These are phyloP conservation scores for Palloptera scutellata DNA, from an alignment of 2,888 invertebrate species.

Conservation along the genomic window DNA sequence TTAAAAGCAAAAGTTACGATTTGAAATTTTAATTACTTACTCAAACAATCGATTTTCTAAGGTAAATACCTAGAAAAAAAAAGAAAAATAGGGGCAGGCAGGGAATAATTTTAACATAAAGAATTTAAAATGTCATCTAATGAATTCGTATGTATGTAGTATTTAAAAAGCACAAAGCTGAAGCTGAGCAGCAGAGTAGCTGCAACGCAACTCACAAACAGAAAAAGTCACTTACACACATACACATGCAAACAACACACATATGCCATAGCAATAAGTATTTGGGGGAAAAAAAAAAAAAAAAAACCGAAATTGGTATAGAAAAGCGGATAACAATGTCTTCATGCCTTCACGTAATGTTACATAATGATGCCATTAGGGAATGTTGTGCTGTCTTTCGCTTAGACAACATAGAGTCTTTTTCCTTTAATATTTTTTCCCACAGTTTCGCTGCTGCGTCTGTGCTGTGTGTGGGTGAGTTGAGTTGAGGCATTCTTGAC, in stretches of 20 bases:
- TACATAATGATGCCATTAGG: conserved; percentile 48
- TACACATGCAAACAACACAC: not conserved
- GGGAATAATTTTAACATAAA: too few relatives aligned
- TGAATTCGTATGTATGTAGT: too few relatives aligned
- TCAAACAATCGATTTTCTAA: too few relatives aligned
- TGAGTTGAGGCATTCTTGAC: not conserved
- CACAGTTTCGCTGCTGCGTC: not conserved
- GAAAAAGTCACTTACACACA: not conserved
- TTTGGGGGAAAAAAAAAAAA: not conserved
- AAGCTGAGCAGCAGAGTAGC: too few relatives aligned
- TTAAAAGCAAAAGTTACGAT: too few relatives aligned
- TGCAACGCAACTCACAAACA: not conserved
- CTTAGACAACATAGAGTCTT: not conserved
- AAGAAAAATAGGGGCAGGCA: too few relatives aligned
- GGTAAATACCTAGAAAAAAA: too few relatives aligned
- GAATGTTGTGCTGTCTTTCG: conserved; percentile 7
- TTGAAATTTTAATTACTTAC: too few relatives aligned
- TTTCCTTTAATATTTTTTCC: not conserved
- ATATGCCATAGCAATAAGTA: not conserved
- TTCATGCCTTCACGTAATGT: conserved; percentile 33
- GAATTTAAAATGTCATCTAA: too few relatives aligned
- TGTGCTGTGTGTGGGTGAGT: not conserved
- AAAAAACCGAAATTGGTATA: not conserved
- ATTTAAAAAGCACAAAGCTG: too few relatives aligned
- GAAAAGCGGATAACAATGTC: too few relatives aligned